Evolutionary conservation across 2,797 vertebrate genomes (phyloP), one percentile per base, ranked within the genome.

Genomic region (Microchirus variegatus): DNA sequence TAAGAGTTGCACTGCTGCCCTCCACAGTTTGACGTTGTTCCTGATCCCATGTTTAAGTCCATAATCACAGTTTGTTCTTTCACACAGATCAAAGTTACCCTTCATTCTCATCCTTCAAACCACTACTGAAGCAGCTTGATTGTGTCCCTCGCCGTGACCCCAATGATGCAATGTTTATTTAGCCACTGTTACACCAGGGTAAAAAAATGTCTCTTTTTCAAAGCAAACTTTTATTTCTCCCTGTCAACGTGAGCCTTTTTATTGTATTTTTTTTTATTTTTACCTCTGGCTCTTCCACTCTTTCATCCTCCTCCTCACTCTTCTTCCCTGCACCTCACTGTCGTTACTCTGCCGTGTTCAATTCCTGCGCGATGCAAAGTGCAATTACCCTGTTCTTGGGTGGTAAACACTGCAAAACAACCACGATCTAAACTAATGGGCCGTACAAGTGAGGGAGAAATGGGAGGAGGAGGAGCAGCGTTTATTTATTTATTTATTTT

Each of bases 321-420:
- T 75, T 19, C 63, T 57, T 53, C 37, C 10, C 37, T 16, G 35
- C 35, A 49, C 47, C 42, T 26, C 57, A 26, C 50, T 66, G 73
- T 62, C 17, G 18, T 75, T 73, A 55, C 16, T 48, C 74, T 41
- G 58, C 61, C 60, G 58, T 10, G 31, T 10, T 67, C 67, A 76
- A 81, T 77, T 31, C 59, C 73, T 75, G 68, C 59, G 57, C 41
- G 49, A 70, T 67, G 71, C 66, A 69, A 76, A 87, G 57, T 55
- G 53, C 78, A 67, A 60, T 57, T 72, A 67, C 17, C 43, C 31
- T 38, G 73, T 62, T 81, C 67, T 82, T 54, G 57, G 72, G 69
- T 49, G 35, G 63, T 78, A 77, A 84, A 73, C 59, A 75, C 37
- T 51, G 67, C 62, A 75, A 83, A 78, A 61, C 56, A 73, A n/a